Base-by-base conservation (phyloP, 2,888 invertebrate genomes). In the Zhuqinia jingwanae region DNA sequence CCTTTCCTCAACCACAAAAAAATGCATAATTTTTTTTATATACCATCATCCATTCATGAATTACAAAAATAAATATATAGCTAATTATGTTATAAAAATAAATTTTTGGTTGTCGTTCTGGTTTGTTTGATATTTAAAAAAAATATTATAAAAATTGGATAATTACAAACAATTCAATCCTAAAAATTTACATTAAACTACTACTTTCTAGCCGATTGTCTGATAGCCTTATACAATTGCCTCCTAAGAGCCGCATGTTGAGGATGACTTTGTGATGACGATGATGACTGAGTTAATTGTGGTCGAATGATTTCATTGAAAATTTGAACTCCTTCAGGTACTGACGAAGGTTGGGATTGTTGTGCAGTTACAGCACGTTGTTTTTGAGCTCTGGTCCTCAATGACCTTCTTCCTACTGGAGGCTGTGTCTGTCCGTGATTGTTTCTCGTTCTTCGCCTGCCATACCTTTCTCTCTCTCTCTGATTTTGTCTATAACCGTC, bases 251-350 rank as follows among this genome's bases (percentile, higher is more conserved):
- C 82, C 8, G 68, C 78, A 47, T 82, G 82, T 17, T 82, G 63
- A 10, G 75, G 80, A 42, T 78, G 70, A 50, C 60, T 53, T 77
- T 75, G 27, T 58, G 86, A 58, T 1, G n/a, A n/a, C n/a, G n/a
- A n/a, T n/a, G 68, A 73, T 60, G 75, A 68, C 53, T 65, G 30
- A 30, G 68, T 58, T 25, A 87, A 36, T 73, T 87, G 82, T 25
- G 87, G 87, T 30, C 87, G 76, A n/a, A 87, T 82, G 42, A 87
- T 82, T n/a, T 87, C 87, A 63, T 87, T 87, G 42, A 87, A 87
- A 73, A 87, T 87, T 82, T 87, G 87, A 87, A 87, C 87, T 87
- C 87, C 87, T 73, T 87, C 87, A 82, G 87, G 87, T 82, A 87
- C 27, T 63, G 75, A 63, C 58, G 63, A 15, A 68, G 65, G 5